phyloP scores from a whole-genome alignment of 2,797 vertebrate genomes.

The Erpetoichthys calabaricus region DNA sequence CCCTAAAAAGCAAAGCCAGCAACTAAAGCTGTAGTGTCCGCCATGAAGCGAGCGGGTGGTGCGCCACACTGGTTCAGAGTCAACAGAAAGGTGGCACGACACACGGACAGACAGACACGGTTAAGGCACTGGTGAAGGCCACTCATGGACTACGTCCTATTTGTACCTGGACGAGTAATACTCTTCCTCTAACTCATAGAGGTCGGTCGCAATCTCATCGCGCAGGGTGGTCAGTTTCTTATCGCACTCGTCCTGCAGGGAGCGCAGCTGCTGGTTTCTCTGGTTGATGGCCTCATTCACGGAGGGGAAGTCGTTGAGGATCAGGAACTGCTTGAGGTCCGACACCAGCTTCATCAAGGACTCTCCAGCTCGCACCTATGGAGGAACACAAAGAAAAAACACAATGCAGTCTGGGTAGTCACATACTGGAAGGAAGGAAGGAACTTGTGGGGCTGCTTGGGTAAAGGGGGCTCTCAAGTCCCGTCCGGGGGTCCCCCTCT shows the following conservation, averaged over 20 bases:
- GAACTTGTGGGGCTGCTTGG: too few relatives aligned
- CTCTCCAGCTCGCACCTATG: conserved; percentile 84
- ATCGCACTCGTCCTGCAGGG: conserved; percentile 88
- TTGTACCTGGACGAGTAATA: conserved; percentile 99
- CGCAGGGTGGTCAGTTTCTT: conserved; percentile 82
- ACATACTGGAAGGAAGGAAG: too few relatives aligned
- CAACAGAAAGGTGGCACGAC: too few relatives aligned
- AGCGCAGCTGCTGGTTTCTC: conserved; percentile 80
- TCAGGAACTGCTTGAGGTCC: conserved; percentile 93
- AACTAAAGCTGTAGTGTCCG: too few relatives aligned
- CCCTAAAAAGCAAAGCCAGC: too few relatives aligned
- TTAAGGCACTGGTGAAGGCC: too few relatives aligned
- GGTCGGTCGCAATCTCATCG: conserved; percentile 91
- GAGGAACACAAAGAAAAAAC: conserved; percentile 28
- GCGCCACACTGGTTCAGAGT: too few relatives aligned
- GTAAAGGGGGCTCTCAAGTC: too few relatives aligned
- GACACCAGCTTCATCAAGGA: conserved; percentile 96
- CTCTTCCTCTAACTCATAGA: conserved; percentile 98
- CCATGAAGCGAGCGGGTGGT: too few relatives aligned
- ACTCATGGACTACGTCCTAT: conserved; percentile 39
- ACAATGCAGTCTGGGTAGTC: too few relatives aligned
- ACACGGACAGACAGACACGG: too few relatives aligned
- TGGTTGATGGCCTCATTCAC: conserved; percentile 92
- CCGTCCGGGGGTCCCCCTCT: too few relatives aligned
- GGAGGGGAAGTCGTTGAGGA: conserved; percentile 91